Evolutionary conservation across 2,113 vertebrate species (phyloP).

Genomic region (Rhizomys pruinosus): DNA sequence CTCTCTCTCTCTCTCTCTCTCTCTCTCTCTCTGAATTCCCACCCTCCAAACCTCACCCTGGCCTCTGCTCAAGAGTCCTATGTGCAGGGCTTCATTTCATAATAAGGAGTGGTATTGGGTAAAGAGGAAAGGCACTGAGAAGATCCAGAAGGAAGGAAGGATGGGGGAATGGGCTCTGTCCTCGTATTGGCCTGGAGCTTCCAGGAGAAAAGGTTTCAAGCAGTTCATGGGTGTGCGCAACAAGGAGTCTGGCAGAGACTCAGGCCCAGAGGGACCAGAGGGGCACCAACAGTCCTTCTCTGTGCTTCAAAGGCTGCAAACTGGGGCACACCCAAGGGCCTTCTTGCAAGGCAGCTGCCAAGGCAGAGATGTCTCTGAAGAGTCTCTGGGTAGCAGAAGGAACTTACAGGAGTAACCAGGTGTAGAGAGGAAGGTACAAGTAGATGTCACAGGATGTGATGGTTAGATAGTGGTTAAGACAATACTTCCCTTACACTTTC

Average conservation of each 20-base stretch:
- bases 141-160: neutral
- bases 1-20: neutral
- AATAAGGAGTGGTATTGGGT: neutral
- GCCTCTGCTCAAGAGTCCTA: neutral
- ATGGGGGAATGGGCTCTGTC: neutral
- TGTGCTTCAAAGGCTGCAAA: neutral
- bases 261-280: neutral
- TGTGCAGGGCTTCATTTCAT: neutral
- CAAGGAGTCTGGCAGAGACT: neutral
- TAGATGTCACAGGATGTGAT: neutral
- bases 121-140: neutral
- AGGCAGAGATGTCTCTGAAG: neutral
- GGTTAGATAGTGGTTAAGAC: neutral
- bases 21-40: neutral
- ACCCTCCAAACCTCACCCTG: neutral
- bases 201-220: neutral
- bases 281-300: neutral
- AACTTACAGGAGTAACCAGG: neutral
- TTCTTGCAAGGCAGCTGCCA: neutral
- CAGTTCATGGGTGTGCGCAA: neutral
- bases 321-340: too few relatives aligned
- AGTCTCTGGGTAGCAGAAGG: neutral
- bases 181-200: neutral
- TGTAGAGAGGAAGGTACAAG: too few relatives aligned
- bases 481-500: neutral